Conservation (phyloP, 2,888 invertebrate genomes). For the Saturnia japonica region DNA sequence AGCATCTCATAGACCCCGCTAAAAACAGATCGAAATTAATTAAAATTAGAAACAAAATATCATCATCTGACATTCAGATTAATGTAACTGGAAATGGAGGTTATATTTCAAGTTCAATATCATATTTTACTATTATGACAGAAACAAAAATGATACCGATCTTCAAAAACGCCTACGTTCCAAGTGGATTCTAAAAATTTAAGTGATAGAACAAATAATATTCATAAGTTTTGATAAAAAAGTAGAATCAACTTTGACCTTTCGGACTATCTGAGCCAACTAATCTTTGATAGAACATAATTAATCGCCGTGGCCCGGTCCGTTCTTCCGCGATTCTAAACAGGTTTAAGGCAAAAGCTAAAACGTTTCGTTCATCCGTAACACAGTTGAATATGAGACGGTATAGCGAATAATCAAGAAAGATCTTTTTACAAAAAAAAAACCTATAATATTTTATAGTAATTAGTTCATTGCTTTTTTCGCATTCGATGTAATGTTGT, state of each 20-base stretch:
- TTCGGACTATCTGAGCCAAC: constrained; percentile 34
- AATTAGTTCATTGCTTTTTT: too few species aligned
- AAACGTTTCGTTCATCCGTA: constrained; percentile 29
- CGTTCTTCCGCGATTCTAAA: constrained; percentile 59
- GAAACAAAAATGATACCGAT: background rate
- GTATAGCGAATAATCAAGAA: background rate
- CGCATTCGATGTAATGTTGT: too few species aligned
- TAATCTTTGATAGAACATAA: constrained; percentile 54
- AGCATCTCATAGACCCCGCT: too few species aligned
- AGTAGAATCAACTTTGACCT: constrained; percentile 33
- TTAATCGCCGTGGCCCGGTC: constrained; percentile 52
- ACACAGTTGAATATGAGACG: constrained; percentile 16
- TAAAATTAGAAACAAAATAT: too few species aligned
- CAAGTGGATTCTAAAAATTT: background rate
- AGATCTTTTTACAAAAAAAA: background rate
- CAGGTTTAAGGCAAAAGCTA: constrained; percentile 48
- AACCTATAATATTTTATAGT: too few species aligned
- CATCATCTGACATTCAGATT: too few species aligned
- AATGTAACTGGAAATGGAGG: background rate
- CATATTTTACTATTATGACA: background rate
- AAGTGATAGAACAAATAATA: constrained; percentile 3
- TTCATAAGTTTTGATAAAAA: constrained; percentile 19
- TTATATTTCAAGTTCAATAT: background rate
- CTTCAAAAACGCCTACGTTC: background rate
- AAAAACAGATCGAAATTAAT: too few species aligned